phyloP scores from a whole-genome alignment of 2,797 vertebrate species.

The Xiphophorus birchmanni region DNA sequence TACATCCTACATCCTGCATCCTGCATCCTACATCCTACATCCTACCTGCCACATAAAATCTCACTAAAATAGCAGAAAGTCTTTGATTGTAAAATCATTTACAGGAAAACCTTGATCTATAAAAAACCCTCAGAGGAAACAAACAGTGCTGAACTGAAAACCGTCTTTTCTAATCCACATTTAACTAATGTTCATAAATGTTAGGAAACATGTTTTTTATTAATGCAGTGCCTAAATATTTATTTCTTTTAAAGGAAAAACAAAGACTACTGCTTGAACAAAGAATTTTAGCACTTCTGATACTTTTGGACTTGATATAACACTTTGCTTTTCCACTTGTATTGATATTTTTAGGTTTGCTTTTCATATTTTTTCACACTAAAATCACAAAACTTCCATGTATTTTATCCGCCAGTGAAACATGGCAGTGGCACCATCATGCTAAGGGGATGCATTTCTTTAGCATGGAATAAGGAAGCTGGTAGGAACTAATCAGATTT shows the following conservation, averaged over 20 bases:
- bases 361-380: not conserved
- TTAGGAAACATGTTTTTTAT: not conserved
- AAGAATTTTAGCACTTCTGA: not conserved
- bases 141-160: not conserved
- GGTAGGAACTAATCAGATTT: not conserved
- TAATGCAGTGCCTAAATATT: not conserved
- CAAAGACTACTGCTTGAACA: not conserved
- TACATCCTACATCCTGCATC: too few species aligned
- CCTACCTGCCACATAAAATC: not conserved
- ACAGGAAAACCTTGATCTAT: not conserved
- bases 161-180: not conserved
- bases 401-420: not conserved
- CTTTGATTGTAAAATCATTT: not conserved
- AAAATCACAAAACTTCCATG: not conserved
- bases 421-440: not conserved
- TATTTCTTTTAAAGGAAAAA: not conserved
- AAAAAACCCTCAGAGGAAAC: not conserved
- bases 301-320: not conserved
- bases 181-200: not conserved
- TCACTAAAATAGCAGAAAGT: too few species aligned
- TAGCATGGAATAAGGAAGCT: not conserved
- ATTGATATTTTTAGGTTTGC: not conserved
- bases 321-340: not conserved
- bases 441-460: not conserved
- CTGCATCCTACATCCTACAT: too few species aligned